Evolutionary conservation across 2,797 vertebrate genomes (phyloP).

Genomic region (Fratercula arctica): DNA sequence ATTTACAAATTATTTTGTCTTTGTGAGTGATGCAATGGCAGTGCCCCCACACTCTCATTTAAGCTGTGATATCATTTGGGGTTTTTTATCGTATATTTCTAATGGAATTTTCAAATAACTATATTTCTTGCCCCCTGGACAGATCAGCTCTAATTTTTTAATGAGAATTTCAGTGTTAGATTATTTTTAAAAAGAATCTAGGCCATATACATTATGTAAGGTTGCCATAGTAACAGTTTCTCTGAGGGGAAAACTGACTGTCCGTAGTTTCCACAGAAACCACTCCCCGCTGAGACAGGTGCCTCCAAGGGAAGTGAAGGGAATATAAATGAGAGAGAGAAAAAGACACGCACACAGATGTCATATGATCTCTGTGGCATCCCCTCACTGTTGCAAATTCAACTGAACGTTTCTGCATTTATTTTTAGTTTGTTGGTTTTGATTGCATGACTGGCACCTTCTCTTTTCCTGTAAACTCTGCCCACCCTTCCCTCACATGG

Average conservation of each 20-base stretch:
- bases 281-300: constrained; percentile 73
- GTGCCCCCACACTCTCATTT: not conserved
- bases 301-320: constrained; percentile 51
- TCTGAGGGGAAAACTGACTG: constrained; percentile 32
- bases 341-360: not conserved
- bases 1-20: constrained; percentile 27
- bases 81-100: not conserved
- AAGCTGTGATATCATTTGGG: not conserved
- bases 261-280: constrained; percentile 78
- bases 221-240: constrained; percentile 72
- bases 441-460: not conserved
- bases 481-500: not conserved
- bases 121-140: not conserved
- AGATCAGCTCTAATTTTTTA: not conserved
- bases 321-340: constrained; percentile 54
- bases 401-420: not conserved
- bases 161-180: constrained; percentile 35
- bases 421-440: constrained; percentile 11
- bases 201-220: constrained; percentile 57
- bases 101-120: not conserved
- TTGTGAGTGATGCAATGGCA: not conserved
- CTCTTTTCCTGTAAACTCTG: not conserved
- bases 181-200: constrained; percentile 45
- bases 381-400: constrained; percentile 14
- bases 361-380: constrained; percentile 46